Percentiles rank a stretch among this genome's conserved stretches.
phyloP scores from a whole-genome alignment of 1,140 invertebrate species.

The Drosophila prosaltans region DNA sequence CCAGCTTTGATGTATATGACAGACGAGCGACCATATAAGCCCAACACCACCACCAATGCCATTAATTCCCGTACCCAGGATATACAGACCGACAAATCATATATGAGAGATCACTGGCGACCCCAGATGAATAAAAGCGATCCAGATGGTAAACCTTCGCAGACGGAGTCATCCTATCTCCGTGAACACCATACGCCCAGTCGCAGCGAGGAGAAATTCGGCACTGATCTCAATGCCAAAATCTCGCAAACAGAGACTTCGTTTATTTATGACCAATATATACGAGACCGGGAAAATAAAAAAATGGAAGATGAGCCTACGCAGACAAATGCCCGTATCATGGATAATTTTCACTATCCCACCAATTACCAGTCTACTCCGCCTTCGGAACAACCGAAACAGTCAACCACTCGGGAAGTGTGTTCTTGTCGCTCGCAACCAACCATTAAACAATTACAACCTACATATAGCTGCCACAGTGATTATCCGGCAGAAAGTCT shows the following conservation, averaged over 20 bases:
- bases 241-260: conserved; percentile 14
- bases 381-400: no score
- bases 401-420: background rate
- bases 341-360: conserved; percentile 38
- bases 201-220: background rate
- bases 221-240: background rate
- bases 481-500: conserved; percentile 1
- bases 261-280: conserved; percentile 20
- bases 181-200: conserved; percentile 2
- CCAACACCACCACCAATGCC: conserved; percentile 12
- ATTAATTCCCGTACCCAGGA: conserved; percentile 30
- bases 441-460: background rate
- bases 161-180: conserved; percentile 50
- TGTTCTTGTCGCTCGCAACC: background rate
- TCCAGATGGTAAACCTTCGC: conserved; percentile 33
- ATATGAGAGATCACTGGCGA: conserved; percentile 34
- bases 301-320: background rate
- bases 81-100: conserved; percentile 56
- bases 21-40: conserved; percentile 46
- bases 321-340: background rate
- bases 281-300: background rate
- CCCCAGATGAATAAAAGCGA: background rate
- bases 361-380: conserved; percentile 14
- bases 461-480: background rate
- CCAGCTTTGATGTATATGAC: conserved; percentile 69